A percentile compares a stretch with the other conserved stretches of the same genome.
These are phyloP conservation scores for Clostera curtula DNA, from an alignment of 2,888 invertebrate genomes.

Conservation along the genomic window DNA sequence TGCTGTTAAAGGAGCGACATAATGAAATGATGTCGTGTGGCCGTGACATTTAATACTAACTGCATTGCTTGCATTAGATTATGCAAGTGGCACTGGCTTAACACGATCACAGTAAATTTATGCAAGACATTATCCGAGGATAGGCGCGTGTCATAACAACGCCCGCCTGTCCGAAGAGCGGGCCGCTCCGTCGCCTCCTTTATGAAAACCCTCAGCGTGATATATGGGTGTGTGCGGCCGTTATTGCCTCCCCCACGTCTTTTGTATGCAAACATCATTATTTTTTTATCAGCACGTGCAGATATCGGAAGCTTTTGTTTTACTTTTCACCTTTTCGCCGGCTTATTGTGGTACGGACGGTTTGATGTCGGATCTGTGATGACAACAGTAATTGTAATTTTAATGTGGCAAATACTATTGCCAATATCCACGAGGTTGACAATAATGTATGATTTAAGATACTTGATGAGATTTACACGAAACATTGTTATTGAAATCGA, in stretches of 20 bases:
- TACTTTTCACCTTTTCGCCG: neutral
- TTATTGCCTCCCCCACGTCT: conserved; percentile 56
- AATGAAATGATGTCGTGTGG: conserved; percentile 29
- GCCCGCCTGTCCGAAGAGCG: conserved; percentile 63
- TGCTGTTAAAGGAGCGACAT: too few relatives aligned
- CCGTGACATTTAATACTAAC: conserved; percentile 36
- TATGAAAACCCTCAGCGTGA: conserved; percentile 64
- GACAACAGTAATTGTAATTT: too few relatives aligned
- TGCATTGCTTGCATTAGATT: conserved; percentile 57
- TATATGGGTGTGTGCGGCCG: conserved; percentile 58
- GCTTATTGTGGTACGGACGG: too few relatives aligned
- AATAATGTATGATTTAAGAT: too few relatives aligned
- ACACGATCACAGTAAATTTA: conserved; percentile 68
- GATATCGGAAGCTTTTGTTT: conserved; percentile 6
- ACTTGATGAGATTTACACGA: too few relatives aligned
- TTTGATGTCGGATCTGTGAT: too few relatives aligned
- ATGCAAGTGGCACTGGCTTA: conserved; percentile 60
- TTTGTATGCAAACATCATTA: conserved; percentile 45
- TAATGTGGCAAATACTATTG: too few relatives aligned
- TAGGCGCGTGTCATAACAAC: conserved; percentile 66
- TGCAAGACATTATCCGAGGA: conserved; percentile 71
- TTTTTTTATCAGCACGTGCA: conserved; percentile 23
- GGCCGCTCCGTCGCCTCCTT: conserved; percentile 45
- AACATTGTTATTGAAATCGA: too few relatives aligned
- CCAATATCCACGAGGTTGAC: too few relatives aligned